Conservation (phyloP, 2,888 invertebrate species). For the Tinea semifulvella region DNA sequence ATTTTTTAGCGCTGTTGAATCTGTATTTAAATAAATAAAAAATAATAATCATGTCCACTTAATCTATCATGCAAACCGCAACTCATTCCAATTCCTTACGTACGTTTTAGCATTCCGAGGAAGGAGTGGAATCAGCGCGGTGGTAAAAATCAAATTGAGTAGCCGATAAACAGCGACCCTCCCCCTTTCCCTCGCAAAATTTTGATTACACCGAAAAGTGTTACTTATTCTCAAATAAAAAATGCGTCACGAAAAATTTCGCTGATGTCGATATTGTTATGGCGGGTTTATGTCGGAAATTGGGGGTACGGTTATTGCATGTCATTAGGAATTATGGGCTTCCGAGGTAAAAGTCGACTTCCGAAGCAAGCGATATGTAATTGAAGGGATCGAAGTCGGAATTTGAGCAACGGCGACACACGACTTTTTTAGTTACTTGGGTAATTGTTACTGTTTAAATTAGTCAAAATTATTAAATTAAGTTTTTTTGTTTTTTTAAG, state of each 20-base stretch:
- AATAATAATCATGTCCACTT: not conserved
- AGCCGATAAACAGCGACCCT: conserved; percentile 53
- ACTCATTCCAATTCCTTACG: conserved; percentile 37
- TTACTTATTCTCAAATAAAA: conserved; percentile 65
- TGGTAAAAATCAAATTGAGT: conserved; percentile 64
- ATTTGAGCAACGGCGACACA: too few species aligned
- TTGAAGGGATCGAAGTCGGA: too few species aligned
- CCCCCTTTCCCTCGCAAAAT: conserved; percentile 34
- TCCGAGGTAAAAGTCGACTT: too few species aligned
- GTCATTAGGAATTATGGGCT: conserved; percentile 68
- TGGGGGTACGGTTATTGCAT: conserved; percentile 68
- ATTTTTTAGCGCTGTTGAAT: too few species aligned
- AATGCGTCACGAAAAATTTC: conserved; percentile 43
- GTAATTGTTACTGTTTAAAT: too few species aligned
- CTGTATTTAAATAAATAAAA: not conserved
- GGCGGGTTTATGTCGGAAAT: conserved; percentile 65
- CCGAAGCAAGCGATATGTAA: too few species aligned
- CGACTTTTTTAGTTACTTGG: too few species aligned
- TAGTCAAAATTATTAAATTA: too few species aligned
- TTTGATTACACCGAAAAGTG: conserved; percentile 63
- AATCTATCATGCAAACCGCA: not conserved
- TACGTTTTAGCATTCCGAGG: conserved; percentile 38
- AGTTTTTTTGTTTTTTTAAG: too few species aligned
- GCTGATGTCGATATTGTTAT: conserved; percentile 69
- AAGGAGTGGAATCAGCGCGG: conserved; percentile 50